A percentile compares a stretch with the other conserved stretches of the same genome.
Conservation (phyloP, 2,797 vertebrate species). For the Gambelia wislizenii region DNA sequence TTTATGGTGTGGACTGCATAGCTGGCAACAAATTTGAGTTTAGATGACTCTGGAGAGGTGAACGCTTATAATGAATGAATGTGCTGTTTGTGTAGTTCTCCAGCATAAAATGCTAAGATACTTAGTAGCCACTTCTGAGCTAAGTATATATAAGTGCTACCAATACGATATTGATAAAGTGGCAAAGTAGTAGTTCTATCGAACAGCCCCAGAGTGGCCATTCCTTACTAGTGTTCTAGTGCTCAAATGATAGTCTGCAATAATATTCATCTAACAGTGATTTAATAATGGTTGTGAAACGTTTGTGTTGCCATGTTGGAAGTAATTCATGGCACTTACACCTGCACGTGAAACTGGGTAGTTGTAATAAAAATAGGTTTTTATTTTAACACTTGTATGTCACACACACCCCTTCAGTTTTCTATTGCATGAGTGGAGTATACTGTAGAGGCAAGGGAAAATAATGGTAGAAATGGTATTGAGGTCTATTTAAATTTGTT, state of each 20-base stretch:
- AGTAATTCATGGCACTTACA: not conserved
- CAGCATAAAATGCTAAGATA: slow-evolving; percentile 19
- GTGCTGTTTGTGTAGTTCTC: slow-evolving; percentile 29
- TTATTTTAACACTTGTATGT: not conserved
- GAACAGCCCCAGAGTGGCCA: not conserved
- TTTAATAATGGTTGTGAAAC: not conserved
- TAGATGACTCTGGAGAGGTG: not conserved
- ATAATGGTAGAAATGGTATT: not conserved
- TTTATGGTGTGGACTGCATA: not conserved
- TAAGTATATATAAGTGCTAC: not conserved
- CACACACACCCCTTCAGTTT: not conserved
- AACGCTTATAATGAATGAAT: slow-evolving; percentile 10
- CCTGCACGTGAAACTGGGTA: not conserved
- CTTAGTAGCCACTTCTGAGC: not conserved
- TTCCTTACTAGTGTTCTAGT: slow-evolving; percentile 22
- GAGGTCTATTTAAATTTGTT: not conserved
- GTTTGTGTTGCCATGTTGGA: not conserved
- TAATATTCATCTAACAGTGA: fast-evolving
- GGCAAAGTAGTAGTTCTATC: not conserved
- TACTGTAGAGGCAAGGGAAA: not conserved
- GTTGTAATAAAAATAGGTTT: not conserved
- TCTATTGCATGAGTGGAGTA: not conserved
- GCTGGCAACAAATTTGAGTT: not conserved
- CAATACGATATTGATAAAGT: not conserved
- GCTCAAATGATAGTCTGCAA: not conserved